Percentiles rank a stretch among this genome's conserved stretches.
Evolutionary conservation across 2,113 vertebrate species (phyloP).

Genomic region (Heterotilapia buettikoferi): DNA sequence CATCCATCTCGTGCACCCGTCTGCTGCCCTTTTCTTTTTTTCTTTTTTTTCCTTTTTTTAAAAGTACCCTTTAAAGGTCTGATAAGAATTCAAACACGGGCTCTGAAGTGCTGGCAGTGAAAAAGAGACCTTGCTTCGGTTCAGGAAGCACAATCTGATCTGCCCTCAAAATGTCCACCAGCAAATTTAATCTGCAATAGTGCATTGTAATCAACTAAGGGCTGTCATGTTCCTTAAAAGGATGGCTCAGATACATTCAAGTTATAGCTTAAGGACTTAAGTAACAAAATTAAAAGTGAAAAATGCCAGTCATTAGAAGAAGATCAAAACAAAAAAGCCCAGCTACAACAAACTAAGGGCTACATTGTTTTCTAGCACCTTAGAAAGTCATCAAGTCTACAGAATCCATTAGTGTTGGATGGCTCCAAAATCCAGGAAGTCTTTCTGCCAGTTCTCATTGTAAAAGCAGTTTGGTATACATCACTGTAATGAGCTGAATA

Average conservation of each 20-base stretch:
- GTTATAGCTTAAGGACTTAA: background rate
- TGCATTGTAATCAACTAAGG: background rate
- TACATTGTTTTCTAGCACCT: background rate
- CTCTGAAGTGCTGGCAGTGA: background rate
- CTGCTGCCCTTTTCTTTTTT: background rate
- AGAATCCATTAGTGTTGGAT: background rate
- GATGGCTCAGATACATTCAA: background rate
- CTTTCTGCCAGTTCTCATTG: background rate
- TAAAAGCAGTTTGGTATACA: background rate
- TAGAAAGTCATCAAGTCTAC: background rate
- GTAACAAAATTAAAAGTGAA: background rate
- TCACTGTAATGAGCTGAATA: background rate
- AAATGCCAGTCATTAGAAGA: background rate
- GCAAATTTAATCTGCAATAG: background rate
- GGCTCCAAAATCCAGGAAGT: background rate
- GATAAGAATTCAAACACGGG: background rate
- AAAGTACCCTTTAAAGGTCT: background rate
- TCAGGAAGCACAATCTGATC: background rate
- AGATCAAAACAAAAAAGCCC: background rate
- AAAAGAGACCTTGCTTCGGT: background rate
- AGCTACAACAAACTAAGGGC: background rate
- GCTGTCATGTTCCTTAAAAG: background rate
- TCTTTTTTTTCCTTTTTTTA: fast-evolving
- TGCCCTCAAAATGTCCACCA: background rate
- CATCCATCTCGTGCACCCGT: background rate